Evolutionary conservation across 2,797 vertebrate genomes (phyloP).

Genomic region (Pelobates cultripes): DNA sequence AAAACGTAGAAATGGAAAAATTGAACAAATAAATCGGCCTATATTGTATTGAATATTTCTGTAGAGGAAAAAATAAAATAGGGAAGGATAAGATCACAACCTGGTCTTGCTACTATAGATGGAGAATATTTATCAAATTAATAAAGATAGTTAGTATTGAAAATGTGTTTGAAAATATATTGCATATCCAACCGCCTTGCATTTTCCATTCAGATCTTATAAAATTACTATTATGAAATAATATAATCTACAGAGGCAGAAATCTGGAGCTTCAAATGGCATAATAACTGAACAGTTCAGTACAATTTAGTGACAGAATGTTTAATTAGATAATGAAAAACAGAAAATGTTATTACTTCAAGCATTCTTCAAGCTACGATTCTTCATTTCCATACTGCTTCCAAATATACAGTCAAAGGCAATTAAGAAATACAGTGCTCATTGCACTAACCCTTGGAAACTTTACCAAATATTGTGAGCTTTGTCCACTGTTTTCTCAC

Average conservation of each 20-base stretch:
- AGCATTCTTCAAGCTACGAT: neutral
- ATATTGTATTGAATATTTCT: too few species aligned
- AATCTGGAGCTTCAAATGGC: neutral
- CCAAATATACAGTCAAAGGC: neutral
- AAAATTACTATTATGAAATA: neutral
- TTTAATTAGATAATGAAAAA: neutral
- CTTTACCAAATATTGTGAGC: too few species aligned
- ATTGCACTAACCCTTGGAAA: neutral
- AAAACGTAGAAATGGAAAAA: too few species aligned
- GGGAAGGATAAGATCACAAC: too few species aligned
- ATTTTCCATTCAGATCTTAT: neutral
- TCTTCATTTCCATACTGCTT: neutral
- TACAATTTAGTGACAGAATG: neutral
- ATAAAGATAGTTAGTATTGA: neutral
- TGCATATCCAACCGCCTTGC: neutral
- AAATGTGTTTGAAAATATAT: neutral
- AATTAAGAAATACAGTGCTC: neutral
- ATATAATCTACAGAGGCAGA: neutral
- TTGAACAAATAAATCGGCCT: too few species aligned
- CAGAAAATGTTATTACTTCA: neutral
- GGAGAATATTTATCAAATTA: neutral
- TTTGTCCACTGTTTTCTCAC: too few species aligned
- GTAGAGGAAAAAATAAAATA: too few species aligned
- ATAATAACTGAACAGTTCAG: too few species aligned
- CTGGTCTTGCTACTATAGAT: too few species aligned